phyloP scores from a whole-genome alignment of 2,113 vertebrate species.

The Sigmodon hispidus region DNA sequence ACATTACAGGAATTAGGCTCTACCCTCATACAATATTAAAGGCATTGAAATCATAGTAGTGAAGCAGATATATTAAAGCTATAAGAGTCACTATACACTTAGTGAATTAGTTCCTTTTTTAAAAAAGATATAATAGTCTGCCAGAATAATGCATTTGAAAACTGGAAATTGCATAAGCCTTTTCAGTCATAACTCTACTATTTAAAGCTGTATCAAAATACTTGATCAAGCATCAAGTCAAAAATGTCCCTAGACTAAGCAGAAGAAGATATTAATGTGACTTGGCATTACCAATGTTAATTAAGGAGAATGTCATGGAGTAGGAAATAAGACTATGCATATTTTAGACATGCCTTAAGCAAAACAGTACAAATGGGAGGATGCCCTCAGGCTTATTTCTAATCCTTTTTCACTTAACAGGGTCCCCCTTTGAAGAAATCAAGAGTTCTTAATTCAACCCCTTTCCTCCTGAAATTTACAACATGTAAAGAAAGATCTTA shows the following conservation, averaged over 20 bases:
- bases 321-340: neutral
- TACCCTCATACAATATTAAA: constrained; percentile 25
- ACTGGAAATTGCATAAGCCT: neutral
- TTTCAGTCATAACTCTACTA: constrained; percentile 52
- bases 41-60: constrained; percentile 15
- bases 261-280: constrained; percentile 18
- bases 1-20: constrained; percentile 38
- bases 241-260: constrained; percentile 35
- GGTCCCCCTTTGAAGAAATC: neutral
- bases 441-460: constrained; percentile 33
- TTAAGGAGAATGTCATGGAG: constrained; percentile 5
- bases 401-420: neutral
- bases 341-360: constrained; percentile 60
- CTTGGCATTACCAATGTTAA: constrained; percentile 48
- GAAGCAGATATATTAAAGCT: neutral
- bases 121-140: constrained; percentile 21
- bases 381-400: constrained; percentile 13
- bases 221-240: constrained; percentile 45
- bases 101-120: constrained; percentile 33
- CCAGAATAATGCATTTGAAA: constrained; percentile 42
- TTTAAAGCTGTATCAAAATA: constrained; percentile 48
- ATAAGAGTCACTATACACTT: constrained; percentile 30
- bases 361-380: constrained; percentile 55
- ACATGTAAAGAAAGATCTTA: neutral
- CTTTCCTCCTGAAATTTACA: constrained; percentile 53